Percentiles rank a stretch among this genome's conserved stretches.
Conservation (phyloP, 2,797 vertebrate genomes). For the Liasis olivaceus region DNA sequence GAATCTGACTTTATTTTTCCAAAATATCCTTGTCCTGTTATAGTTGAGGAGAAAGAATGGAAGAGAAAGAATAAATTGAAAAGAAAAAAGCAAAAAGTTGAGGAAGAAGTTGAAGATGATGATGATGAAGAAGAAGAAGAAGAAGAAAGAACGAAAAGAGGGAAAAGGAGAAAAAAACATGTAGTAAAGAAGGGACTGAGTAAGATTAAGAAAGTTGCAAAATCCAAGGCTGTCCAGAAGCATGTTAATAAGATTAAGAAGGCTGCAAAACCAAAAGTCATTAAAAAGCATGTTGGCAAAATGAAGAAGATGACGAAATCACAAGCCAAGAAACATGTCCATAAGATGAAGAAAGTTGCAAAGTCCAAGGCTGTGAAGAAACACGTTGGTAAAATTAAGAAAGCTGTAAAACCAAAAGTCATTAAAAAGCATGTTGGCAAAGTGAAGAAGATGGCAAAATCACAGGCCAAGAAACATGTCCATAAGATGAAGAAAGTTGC, state of each 20-base stretch:
- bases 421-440: background rate
- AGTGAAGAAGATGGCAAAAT: background rate
- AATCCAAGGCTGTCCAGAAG: constrained; percentile 10
- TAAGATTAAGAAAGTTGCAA: constrained; percentile 9
- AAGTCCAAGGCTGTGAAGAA: background rate
- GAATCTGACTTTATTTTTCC: background rate
- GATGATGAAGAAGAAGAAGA: background rate
- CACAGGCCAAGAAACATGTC: background rate
- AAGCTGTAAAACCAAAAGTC: background rate
- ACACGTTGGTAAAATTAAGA: background rate
- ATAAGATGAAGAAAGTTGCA: background rate
- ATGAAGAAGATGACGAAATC: background rate
- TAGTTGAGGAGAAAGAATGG: background rate
- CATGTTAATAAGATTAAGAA: background rate
- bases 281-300: background rate
- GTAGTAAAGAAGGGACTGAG: constrained; percentile 12
- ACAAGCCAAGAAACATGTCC: background rate
- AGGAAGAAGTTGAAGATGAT: background rate
- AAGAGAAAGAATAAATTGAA: background rate
- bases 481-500: background rate
- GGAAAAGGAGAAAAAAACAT: background rate
- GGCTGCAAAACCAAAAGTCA: background rate
- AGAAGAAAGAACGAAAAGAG: background rate
- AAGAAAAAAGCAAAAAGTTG: background rate
- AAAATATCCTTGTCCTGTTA: constrained; percentile 15